Conservation (phyloP, 2,888 invertebrate species). For the Acanthoscelides obtectus region DNA sequence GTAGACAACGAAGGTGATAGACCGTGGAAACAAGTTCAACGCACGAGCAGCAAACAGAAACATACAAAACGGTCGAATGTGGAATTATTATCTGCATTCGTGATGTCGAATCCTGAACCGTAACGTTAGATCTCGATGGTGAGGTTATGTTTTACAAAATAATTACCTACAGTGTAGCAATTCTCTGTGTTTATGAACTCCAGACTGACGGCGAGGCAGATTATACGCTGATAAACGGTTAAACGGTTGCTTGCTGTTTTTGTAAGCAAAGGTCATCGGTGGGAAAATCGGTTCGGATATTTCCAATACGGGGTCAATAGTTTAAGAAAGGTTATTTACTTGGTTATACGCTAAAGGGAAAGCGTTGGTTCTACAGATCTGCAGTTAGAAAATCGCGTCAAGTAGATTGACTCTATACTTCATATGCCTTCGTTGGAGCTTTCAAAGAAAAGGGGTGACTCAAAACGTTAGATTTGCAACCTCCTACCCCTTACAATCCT, state of each 20-base stretch:
- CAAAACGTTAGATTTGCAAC: too few species aligned
- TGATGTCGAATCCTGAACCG: conserved; percentile 12
- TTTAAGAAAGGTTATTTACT: background rate
- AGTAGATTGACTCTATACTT: too few species aligned
- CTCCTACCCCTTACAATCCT: too few species aligned
- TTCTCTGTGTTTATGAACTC: background rate
- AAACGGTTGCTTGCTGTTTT: conserved; percentile 6
- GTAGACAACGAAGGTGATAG: too few species aligned
- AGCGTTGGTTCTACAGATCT: too few species aligned
- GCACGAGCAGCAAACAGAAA: too few species aligned
- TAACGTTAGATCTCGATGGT: conserved; percentile 2
- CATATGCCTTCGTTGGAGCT: too few species aligned
- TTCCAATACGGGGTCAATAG: background rate
- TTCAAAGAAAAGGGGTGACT: too few species aligned
- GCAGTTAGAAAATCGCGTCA: too few species aligned
- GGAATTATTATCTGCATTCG: conserved; percentile 17
- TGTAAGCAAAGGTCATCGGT: conserved; percentile 7
- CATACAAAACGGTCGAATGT: conserved; percentile 4
- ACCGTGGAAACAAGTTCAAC: too few species aligned
- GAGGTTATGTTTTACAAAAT: conserved; percentile 6
- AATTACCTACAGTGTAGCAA: conserved; percentile 4
- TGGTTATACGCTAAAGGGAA: too few species aligned
- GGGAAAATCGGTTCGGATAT: background rate
- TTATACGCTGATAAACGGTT: conserved; percentile 6
- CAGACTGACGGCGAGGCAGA: conserved; percentile 1